These are phyloP conservation scores for Chrysolina americana DNA, from an alignment of 2,888 invertebrate species.

Conservation along the genomic window DNA sequence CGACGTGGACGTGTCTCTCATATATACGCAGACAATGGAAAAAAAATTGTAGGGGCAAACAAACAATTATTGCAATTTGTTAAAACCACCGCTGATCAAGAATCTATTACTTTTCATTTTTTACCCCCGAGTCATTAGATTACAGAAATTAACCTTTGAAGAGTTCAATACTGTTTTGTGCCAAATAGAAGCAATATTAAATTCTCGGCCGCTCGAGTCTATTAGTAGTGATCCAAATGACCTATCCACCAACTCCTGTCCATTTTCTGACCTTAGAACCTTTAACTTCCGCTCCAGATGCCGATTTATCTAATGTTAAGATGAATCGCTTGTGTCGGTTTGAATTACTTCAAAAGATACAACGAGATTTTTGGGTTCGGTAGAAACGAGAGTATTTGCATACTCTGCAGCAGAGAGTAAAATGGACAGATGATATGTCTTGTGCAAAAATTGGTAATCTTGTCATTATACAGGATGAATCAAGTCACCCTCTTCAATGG, in stretches of 20 bases:
- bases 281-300: neutral
- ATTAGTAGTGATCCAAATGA: neutral
- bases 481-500: neutral
- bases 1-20: neutral
- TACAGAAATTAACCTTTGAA: neutral
- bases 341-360: neutral
- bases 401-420: neutral
- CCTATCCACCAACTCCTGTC: neutral
- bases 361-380: neutral
- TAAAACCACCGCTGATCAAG: no score
- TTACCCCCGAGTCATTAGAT: neutral
- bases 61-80: no score
- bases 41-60: no score
- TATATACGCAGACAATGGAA: no score
- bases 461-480: conserved; percentile 5
- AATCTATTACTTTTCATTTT: neutral
- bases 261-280: conserved; percentile 1
- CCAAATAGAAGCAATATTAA: neutral
- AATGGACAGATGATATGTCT: neutral
- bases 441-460: no score
- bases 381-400: neutral
- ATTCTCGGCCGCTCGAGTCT: neutral
- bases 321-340: neutral
- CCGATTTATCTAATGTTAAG: neutral
- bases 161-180: neutral